These are phyloP conservation scores for Actenoides hombroni DNA, from an alignment of 2,113 vertebrate genomes.

Conservation along the genomic window DNA sequence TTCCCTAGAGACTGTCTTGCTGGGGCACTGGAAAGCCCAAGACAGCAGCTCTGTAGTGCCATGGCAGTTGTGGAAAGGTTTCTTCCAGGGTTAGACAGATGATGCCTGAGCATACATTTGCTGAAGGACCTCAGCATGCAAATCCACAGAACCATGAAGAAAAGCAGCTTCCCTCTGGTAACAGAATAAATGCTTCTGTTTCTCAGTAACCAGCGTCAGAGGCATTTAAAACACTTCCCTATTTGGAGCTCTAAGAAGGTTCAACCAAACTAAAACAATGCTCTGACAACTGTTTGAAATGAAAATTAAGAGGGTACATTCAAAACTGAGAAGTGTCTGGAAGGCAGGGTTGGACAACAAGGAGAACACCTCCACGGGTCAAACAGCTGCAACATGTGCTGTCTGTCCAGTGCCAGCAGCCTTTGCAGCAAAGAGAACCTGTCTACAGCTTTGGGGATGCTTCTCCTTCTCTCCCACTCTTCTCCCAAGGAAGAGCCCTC, in stretches of 20 bases:
- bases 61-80: not conserved
- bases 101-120: not conserved
- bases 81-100: not conserved
- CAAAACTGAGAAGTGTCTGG: not conserved
- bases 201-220: not conserved
- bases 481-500: not conserved
- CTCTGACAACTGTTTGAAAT: not conserved
- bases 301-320: not conserved
- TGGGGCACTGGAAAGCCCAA: not conserved
- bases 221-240: not conserved
- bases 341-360: not conserved
- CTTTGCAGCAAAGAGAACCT: not conserved
- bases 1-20: not conserved
- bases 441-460: rapidly evolving
- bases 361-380: not conserved
- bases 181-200: not conserved
- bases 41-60: not conserved
- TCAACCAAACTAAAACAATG: not conserved
- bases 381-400: rapidly evolving
- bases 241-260: not conserved
- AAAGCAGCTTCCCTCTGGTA: not conserved
- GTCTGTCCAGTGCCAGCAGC: not conserved
- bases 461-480: not conserved
- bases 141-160: not conserved
- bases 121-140: not conserved